A percentile compares a stretch with the other conserved stretches of the same genome.
These are phyloP conservation scores for Theropithecus gelada DNA, from an alignment of 2,113 vertebrate genomes.

Conservation along the genomic window DNA sequence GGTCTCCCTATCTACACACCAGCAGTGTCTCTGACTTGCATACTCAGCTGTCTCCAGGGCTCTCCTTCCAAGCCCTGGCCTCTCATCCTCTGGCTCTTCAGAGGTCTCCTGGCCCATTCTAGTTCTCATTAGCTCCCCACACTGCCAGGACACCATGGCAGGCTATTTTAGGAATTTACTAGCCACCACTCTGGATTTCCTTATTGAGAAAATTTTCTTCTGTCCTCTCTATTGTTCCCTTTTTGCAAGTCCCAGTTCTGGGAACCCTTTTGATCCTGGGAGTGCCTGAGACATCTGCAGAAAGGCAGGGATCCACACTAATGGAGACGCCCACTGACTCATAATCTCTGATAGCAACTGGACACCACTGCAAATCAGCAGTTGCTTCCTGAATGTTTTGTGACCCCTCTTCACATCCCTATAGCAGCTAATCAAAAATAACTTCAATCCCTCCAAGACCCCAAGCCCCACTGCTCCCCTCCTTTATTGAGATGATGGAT, in stretches of 20 bases:
- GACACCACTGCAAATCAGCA: rapidly evolving
- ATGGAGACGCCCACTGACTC: rapidly evolving
- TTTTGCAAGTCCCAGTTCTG: background rate
- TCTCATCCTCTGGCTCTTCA: background rate
- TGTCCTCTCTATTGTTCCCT: background rate
- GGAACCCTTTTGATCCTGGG: background rate
- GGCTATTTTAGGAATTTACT: background rate
- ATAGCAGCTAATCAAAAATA: background rate
- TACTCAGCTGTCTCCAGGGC: background rate
- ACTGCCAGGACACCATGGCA: background rate
- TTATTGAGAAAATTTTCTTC: background rate
- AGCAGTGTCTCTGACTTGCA: rapidly evolving
- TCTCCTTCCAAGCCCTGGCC: too few relatives aligned
- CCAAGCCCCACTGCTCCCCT: background rate
- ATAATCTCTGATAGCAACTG: background rate
- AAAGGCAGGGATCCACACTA: rapidly evolving
- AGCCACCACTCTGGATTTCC: background rate
- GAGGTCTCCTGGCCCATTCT: background rate
- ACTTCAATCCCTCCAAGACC: too few relatives aligned
- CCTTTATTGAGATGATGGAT: background rate
- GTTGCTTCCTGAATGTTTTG: rapidly evolving
- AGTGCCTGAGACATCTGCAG: background rate
- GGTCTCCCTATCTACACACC: rapidly evolving
- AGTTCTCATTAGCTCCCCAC: rapidly evolving
- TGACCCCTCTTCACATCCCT: background rate